phyloP scores from a whole-genome alignment of 1,140 invertebrate genomes.

The Bicyclus anynana region DNA sequence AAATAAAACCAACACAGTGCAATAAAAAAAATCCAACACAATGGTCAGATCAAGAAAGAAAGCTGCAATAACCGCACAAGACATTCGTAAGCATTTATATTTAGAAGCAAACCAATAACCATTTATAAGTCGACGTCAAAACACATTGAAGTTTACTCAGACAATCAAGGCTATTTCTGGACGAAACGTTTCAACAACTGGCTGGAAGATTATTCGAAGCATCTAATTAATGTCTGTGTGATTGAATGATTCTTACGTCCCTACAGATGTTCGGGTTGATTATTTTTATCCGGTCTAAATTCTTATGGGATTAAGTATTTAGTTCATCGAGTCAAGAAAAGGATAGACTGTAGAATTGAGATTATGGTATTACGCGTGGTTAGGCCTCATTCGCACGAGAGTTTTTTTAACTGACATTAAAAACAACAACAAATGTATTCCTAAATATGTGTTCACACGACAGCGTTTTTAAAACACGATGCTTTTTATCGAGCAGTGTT shows the following conservation, averaged over 20 bases:
- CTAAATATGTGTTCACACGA: too few relatives aligned
- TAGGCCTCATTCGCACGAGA: too few relatives aligned
- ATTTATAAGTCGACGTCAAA: conserved; percentile 66
- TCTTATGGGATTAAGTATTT: not conserved
- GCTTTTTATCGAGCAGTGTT: too few relatives aligned
- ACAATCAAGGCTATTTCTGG: conserved; percentile 63
- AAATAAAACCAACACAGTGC: too few relatives aligned
- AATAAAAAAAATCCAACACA: too few relatives aligned
- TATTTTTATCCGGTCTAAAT: conserved; percentile 24
- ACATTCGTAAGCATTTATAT: conserved; percentile 25
- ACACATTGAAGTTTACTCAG: conserved; percentile 46
- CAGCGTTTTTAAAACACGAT: too few relatives aligned
- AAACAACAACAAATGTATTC: too few relatives aligned
- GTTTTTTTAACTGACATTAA: too few relatives aligned
- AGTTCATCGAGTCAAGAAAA: not conserved
- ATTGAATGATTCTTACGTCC: conserved; percentile 55
- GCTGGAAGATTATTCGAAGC: conserved; percentile 47
- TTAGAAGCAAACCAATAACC: conserved; percentile 57
- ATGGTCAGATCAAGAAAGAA: not conserved
- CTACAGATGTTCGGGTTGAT: conserved; percentile 34
- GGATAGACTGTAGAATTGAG: not conserved
- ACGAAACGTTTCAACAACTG: conserved; percentile 37
- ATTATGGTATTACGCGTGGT: too few relatives aligned
- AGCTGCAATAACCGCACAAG: conserved; percentile 1
- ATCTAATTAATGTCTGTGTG: conserved; percentile 60